Evolutionary conservation across 2,113 vertebrate species (phyloP).

Genomic region (Octodon degus): DNA sequence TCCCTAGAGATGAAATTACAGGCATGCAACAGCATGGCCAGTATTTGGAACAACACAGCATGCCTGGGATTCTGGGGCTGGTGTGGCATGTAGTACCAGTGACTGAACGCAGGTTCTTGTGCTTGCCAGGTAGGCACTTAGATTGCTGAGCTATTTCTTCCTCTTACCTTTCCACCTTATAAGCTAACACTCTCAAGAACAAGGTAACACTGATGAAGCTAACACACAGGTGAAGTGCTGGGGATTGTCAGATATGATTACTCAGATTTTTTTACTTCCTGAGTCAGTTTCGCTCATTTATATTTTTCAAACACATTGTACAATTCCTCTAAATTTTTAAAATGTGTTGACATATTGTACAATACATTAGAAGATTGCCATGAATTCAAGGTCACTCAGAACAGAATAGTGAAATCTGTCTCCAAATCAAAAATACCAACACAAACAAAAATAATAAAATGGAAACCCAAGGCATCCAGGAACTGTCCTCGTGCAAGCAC

Average conservation of each 20-base stretch:
- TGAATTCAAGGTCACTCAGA: not conserved
- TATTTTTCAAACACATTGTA: not conserved
- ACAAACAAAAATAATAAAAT: not conserved
- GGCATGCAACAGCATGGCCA: too few relatives aligned
- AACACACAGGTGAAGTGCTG: not conserved
- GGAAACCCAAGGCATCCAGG: not conserved
- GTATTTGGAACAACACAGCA: too few relatives aligned
- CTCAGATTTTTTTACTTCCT: not conserved
- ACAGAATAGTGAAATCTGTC: not conserved
- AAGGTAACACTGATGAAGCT: not conserved
- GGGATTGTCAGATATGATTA: not conserved
- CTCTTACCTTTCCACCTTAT: not conserved
- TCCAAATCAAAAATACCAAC: not conserved
- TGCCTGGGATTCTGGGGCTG: too few relatives aligned
- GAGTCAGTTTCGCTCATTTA: not conserved
- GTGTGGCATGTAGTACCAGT: too few relatives aligned
- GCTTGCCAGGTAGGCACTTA: too few relatives aligned
- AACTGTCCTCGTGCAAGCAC: not conserved
- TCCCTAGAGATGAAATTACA: too few relatives aligned
- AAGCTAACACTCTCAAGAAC: not conserved
- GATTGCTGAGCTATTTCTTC: too few relatives aligned
- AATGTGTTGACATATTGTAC: not conserved
- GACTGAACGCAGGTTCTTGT: too few relatives aligned
- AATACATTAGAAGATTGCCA: not conserved
- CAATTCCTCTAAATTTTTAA: not conserved